Base-by-base conservation (phyloP, 53 echinoderm and acorn worm genomes). In the Temnopleurus reevesii region DNA sequence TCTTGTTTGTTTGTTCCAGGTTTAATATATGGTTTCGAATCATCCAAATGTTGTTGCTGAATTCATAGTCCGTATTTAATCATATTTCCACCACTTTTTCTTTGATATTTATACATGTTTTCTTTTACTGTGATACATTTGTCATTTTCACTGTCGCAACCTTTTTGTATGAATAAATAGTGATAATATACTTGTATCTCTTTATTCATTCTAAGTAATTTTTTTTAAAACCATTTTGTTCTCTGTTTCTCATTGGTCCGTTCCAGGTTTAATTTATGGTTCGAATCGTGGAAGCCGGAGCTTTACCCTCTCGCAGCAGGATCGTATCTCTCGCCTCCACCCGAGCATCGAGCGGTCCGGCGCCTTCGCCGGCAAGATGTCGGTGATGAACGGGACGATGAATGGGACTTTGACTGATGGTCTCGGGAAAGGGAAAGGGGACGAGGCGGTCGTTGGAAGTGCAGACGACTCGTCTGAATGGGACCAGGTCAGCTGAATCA, bases 261-360 rank as follows among this genome's bases (percentile, higher is more conserved):
- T 77, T 88, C 12, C 91, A 97, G 97, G 97, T 57, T 90, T 97
- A 46, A 92, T 97, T 25, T 93, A 95, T 83, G 97, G 97, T 25
- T 97, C 97, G 10, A 93, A 93, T 63, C 92, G 93, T 8, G 92
- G 93, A 57, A 93, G 95, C 77, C 92, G 95, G 31, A 91, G 81
- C 77, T 63, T 93, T 27, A 89, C 91, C 13, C 61, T 93, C 10
- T 53, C 91, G 1, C 85, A 88, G 2, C 86, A 77, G 41, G 81
- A 86, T 47, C 91, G 92, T 9, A 81, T 93, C 63, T 91, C 93
- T 3, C 81, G 90, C 26, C 83, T 90, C 53, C 81, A 76, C 45
- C 89, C 81, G 33, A 61, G 79, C 81, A 38, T 90, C 7, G 92
- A 91, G 81, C 86, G 91, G 86, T 77, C 91, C 3, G 76, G 80